Conservation (phyloP, 1,140 invertebrate genomes). For the Ceratosolen solmsi region DNA sequence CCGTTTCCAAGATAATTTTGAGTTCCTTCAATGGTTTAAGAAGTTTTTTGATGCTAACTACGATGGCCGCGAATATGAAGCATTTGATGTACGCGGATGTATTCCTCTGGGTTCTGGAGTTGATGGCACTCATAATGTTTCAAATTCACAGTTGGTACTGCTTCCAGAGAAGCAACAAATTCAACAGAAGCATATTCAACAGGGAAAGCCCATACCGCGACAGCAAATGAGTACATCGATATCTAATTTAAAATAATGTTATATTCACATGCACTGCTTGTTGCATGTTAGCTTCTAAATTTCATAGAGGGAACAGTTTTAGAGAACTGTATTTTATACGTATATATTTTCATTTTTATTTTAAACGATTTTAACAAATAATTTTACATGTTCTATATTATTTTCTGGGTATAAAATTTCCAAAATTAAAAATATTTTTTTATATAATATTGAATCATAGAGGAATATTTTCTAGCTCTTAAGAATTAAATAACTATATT, state of each 20-base stretch:
- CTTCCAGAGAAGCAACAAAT: conserved; percentile 70
- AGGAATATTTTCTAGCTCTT: neutral
- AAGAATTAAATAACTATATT: neutral
- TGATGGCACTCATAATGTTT: conserved; percentile 70
- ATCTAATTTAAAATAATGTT: conserved; percentile 39
- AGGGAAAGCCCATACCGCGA: conserved; percentile 66
- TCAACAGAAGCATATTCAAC: conserved; percentile 70
- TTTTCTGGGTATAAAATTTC: too few relatives aligned
- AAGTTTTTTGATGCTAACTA: conserved; percentile 99
- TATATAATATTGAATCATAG: neutral
- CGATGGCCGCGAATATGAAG: conserved; percentile 95
- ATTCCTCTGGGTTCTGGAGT: conserved; percentile 79
- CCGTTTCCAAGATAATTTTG: conserved; percentile 99
- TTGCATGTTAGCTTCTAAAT: conserved; percentile 45
- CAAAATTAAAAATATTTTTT: neutral
- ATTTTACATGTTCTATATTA: too few relatives aligned
- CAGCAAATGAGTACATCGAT: conserved; percentile 68
- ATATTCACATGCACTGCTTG: conserved; percentile 34
- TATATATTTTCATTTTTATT: too few relatives aligned
- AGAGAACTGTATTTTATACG: neutral
- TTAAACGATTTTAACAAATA: too few relatives aligned
- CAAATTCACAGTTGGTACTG: conserved; percentile 71
- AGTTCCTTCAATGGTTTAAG: conserved; percentile 99
- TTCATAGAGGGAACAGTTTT: neutral
- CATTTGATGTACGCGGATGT: conserved; percentile 87